A percentile compares a stretch with the other conserved stretches of the same genome.
Conservation (phyloP, 1,140 invertebrate genomes). For the Trichogramma pretiosum region DNA sequence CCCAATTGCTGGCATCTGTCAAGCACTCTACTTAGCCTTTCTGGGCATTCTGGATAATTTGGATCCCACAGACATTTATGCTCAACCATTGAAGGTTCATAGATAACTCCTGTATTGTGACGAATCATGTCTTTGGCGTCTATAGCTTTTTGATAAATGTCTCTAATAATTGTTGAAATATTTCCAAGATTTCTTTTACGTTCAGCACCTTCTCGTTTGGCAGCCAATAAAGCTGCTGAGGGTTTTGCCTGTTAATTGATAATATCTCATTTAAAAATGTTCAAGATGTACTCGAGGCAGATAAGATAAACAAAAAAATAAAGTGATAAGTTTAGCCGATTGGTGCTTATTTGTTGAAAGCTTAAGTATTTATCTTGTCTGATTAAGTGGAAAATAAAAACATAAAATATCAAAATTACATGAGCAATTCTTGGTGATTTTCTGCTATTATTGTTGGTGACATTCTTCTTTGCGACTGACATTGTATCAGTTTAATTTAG, state of each 20-base stretch:
- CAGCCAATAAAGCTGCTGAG: slow-evolving; percentile 36
- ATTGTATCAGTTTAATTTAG: too few relatives aligned
- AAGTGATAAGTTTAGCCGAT: slow-evolving; percentile 4
- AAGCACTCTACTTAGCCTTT: slow-evolving; percentile 61
- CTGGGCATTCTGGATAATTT: slow-evolving; percentile 73
- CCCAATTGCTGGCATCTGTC: slow-evolving; percentile 65
- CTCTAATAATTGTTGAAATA: slow-evolving; percentile 27
- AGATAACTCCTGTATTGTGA: slow-evolving; percentile 66
- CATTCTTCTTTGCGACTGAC: too few relatives aligned
- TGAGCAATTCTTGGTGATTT: slow-evolving; percentile 21
- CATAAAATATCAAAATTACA: slow-evolving; percentile 21
- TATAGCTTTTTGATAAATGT: slow-evolving; percentile 51
- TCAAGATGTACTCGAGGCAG: not conserved
- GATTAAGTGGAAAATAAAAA: not conserved
- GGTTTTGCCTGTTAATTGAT: slow-evolving; percentile 31
- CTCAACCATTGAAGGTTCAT: slow-evolving; percentile 66
- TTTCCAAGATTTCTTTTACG: slow-evolving; percentile 26
- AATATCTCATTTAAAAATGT: not conserved
- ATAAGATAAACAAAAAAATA: slow-evolving; percentile 18
- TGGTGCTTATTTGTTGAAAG: not conserved
- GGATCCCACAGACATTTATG: slow-evolving; percentile 77
- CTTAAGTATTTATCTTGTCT: not conserved
- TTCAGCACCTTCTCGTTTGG: slow-evolving; percentile 36
- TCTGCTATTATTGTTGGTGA: too few relatives aligned
- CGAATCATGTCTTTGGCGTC: slow-evolving; percentile 51